Evolutionary conservation across 2,888 invertebrate genomes (phyloP), one percentile per base, ranked within the genome.

Genomic region (Metalampra italica): DNA sequence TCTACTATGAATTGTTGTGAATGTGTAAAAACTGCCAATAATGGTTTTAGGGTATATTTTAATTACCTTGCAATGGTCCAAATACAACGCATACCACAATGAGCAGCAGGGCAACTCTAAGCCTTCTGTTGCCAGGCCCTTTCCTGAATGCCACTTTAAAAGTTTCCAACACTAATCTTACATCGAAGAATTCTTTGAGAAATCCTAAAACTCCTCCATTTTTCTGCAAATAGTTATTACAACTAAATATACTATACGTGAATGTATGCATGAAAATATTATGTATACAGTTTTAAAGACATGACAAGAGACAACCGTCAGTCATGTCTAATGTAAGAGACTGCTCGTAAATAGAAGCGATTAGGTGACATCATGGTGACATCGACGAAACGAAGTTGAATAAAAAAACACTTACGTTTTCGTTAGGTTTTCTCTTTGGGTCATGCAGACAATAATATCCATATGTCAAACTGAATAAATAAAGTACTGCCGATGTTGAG

Each of bases 21-120:
- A 22, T 3, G 22, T 22, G 22, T 22, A 22, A 5, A 22, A 22
- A 22, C n/a, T n/a, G n/a, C n/a, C n/a, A n/a, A n/a, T n/a, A n/a
- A n/a, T n/a, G n/a, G n/a, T n/a, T n/a, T n/a, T n/a, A n/a, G n/a
- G n/a, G n/a, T n/a, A n/a, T n/a, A n/a, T n/a, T n/a, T n/a, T n/a
- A n/a, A 91, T 91, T 80, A 95, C 96, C 96, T 67, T 95, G 94
- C 85, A 94, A 85, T 0, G 96, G 96, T 49, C 96, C 96, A 64
- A 95, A 95, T 37, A 96, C 94, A 3, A 95, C 95, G 90, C 94
- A 95, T 1, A 95, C 94, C 5, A 94, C 94, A 50, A 95, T 89
- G 88, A 96, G 94, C 7, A 96, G 84, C 56, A 95, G 86, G 56
- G 93, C 90, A 3, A 96, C 94, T 52, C 95, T 91, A 51, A 92